Conservation (phyloP, 2,888 invertebrate species). For the Tuta absoluta region DNA sequence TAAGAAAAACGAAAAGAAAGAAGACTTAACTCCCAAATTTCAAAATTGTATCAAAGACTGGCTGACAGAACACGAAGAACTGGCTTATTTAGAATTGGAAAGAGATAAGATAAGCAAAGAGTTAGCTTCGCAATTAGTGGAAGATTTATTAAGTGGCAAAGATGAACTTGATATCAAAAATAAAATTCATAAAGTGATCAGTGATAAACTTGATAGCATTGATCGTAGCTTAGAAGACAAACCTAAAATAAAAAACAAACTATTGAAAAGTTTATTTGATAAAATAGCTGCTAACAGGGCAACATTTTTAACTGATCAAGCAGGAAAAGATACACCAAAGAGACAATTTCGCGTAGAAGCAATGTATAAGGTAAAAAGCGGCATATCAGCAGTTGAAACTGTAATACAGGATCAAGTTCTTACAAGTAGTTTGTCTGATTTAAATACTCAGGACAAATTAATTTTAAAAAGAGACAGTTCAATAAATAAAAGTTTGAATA, state of each 20-base stretch:
- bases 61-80: conserved; percentile 32
- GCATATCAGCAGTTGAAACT: background rate
- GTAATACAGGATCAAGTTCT: background rate
- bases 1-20: background rate
- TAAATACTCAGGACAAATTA: background rate
- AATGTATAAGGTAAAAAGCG: background rate
- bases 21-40: conserved; percentile 15
- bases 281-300: background rate
- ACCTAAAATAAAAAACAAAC: background rate
- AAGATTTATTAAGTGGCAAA: background rate
- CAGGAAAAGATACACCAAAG: background rate
- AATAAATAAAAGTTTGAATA: background rate
- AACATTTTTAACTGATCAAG: too few species aligned
- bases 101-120: background rate
- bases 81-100: conserved; percentile 15
- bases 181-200: background rate
- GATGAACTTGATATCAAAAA: background rate
- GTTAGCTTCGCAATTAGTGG: background rate
- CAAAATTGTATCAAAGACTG: conserved; percentile 34
- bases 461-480: background rate
- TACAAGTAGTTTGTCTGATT: background rate
- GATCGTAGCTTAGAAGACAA: background rate
- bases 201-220: background rate
- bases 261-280: background rate
- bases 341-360: background rate